Evolutionary conservation across 2,888 invertebrate species (phyloP), one percentile per base, ranked within the genome.

Genomic region (Pegoplata infirma): DNA sequence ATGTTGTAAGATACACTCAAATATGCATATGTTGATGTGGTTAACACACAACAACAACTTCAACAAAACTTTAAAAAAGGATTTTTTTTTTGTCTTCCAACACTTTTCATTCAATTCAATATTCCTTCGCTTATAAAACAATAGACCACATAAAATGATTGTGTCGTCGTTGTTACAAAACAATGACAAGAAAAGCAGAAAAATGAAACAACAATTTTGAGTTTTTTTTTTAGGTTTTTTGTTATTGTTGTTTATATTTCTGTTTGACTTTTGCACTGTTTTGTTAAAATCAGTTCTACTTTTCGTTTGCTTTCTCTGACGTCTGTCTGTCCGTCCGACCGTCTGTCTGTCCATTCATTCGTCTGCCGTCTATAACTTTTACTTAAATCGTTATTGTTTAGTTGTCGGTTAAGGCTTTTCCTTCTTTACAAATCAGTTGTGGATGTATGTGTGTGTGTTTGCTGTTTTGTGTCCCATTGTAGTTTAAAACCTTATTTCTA

Each of bases 71-170:
- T 7, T 19, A 21, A 12, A 32, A 8, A 32, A 32, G 32, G 25
- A 25, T 5, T 40, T 5, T 40, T 40, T 32, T 32, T 23, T 23
- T 23, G 3, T 23, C 6, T 23, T 3, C 6, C 12, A 40, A 40
- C 36, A 40, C 36, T 40, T n/a, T 12, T 40, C 36, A 10, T n/a
- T 40, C 5, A n/a, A n/a, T 40, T n/a, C 36, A 12, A 5, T 40
- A 40, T 40, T 40, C 36, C 36, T 40, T 40, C 2, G n/a, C 36
- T 40, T 40, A 40, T 5, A 51, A 63, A 46, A 55, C 44, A 44
- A 79, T 75, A 67, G 78, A 71, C 49, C 69, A 68, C 53, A 77
- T 28, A 63, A 77, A 77, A 69, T 66, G 21, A 59, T 74, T 64
- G 53, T 58, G 49, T 47, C 16, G 12, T 28, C 6, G 51, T 25